A percentile compares a stretch with the other conserved stretches of the same genome.
Conservation (phyloP, 2,888 invertebrate genomes). For the Drosophila siamana region DNA sequence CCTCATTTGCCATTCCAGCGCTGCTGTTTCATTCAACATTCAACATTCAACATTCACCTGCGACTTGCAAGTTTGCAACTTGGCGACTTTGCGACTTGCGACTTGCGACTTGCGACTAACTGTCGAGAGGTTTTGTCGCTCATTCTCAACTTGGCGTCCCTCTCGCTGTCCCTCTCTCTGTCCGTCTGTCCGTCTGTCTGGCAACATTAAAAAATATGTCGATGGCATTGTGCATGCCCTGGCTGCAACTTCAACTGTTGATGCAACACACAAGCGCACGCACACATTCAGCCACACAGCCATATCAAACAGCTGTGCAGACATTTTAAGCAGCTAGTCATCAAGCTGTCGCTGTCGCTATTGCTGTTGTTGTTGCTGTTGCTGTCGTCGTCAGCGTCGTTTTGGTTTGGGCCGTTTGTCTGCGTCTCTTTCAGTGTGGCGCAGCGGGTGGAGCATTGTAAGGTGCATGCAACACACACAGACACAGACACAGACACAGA, state of each 20-base stretch:
- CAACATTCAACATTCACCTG: conserved; percentile 64
- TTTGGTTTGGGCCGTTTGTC: conserved; percentile 31
- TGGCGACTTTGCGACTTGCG: background rate
- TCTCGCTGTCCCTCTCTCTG: conserved; percentile 8
- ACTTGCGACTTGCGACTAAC: conserved; percentile 28
- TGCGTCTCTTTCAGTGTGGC: conserved; percentile 37
- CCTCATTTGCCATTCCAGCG: conserved; percentile 16
- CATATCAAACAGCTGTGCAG: conserved; percentile 75
- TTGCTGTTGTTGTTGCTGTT: conserved; percentile 69
- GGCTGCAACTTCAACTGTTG: conserved; percentile 71
- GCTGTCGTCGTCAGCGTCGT: conserved; percentile 57
- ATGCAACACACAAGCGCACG: conserved; percentile 62
- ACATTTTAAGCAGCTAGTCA: conserved; percentile 76
- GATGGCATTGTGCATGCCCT: conserved; percentile 55
- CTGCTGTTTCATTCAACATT: conserved; percentile 31
- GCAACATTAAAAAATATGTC: conserved; percentile 66
- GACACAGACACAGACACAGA: background rate
- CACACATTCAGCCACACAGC: too few species aligned
- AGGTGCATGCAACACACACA: conserved; percentile 31
- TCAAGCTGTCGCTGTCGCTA: conserved; percentile 73
- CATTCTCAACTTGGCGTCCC: background rate
- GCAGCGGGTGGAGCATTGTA: conserved; percentile 32
- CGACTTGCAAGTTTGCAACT: conserved; percentile 36
- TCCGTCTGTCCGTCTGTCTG: conserved; percentile 46
- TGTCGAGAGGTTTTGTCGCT: conserved; percentile 34